These are phyloP conservation scores for Aphelinus atriplicis DNA, from an alignment of 1,140 invertebrate genomes.

Conservation along the genomic window DNA sequence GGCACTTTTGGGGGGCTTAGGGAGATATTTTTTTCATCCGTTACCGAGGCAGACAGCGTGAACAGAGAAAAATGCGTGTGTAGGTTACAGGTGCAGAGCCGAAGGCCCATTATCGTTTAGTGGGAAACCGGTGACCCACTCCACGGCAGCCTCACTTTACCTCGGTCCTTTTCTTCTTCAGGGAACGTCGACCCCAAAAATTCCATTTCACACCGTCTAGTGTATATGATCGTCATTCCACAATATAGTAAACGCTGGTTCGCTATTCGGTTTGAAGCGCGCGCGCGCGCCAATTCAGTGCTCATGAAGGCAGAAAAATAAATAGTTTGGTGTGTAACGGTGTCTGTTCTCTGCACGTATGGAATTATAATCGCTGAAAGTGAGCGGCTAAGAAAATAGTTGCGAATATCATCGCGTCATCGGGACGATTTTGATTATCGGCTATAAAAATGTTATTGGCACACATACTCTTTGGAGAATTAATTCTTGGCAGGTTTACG, in stretches of 20 bases:
- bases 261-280: neutral
- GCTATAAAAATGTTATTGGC: no score
- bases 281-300: neutral
- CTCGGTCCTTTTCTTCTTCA: constrained; percentile 42
- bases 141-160: constrained; percentile 21
- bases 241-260: neutral
- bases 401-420: no score
- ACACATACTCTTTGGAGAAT: no score
- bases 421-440: no score
- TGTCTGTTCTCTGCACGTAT: no score
- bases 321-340: no score
- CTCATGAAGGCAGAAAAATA: no score
- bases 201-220: constrained; percentile 43
- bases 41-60: neutral
- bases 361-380: no score
- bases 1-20: constrained; percentile 14
- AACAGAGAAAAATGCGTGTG: constrained; percentile 15
- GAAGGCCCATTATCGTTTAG: constrained; percentile 50
- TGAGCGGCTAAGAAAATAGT: no score
- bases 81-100: constrained; percentile 46
- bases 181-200: constrained; percentile 46
- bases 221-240: constrained; percentile 15
- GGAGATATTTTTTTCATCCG: constrained; percentile 1
- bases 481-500: no score
- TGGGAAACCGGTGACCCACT: constrained; percentile 51